Evolutionary conservation across 1,140 invertebrate genomes (phyloP), one percentile per base, ranked within the genome.

Genomic region (Microplitis mediator): DNA sequence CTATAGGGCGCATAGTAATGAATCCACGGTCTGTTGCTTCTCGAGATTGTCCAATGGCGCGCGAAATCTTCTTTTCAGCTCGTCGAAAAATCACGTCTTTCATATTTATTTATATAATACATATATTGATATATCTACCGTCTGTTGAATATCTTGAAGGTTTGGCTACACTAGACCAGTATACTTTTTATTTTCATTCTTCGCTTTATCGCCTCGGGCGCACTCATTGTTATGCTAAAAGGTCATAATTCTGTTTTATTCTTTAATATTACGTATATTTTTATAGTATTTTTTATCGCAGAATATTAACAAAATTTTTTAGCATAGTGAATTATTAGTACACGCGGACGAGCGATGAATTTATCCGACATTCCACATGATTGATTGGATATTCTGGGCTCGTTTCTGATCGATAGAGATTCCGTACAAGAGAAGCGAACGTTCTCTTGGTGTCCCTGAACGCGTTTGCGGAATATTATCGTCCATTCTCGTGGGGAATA

Each of bases 41-140:
- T 52, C 14, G n/a, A 67, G 50, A 67, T 67, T 32, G 51, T 67
- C 23, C 31, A 54, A 67, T 67, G 45, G 31, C 50, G 65, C 23
- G 34, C 51, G 11, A 67, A 64, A 62, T 35, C 13, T 62, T 62
- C 60, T 39, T 62, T 14, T 35, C 4, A 62, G 60, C 60, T 62
- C 34, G 35, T 14, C 13, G 34, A 62, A 14, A 58, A 23, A 58
- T 23, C 9, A 6, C 56, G 9, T 23, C 4, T 16, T 58, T 23
- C 9, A 11, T 58, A 58, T 23, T 23, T 23, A n/a, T n/a, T 4
- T 16, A 54, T n/a, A 23, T 54, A 14, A 54, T 54, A 54, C 51
- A 23, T 23, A 23, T 2, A 23, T 23, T 23, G 23, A 2, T 23
- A 23, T 23, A 23, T 23, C 2, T 23, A 23, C 23, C 2, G 23